Base-by-base conservation (phyloP, 2,888 invertebrate species). In the Temnothorax rugatulus region DNA sequence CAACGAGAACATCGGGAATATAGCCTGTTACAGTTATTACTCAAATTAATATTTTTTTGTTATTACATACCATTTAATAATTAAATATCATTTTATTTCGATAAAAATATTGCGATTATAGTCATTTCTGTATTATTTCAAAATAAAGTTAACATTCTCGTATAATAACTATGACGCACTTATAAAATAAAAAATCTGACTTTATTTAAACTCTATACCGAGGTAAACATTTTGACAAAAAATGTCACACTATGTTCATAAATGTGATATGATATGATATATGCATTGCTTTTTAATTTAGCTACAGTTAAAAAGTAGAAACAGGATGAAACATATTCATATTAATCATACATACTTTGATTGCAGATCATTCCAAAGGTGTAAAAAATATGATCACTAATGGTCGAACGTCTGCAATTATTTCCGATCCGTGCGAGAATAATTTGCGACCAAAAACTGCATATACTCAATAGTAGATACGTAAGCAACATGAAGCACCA, bases 301-400 rank as follows among this genome's bases (percentile, higher is more conserved):
- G 15, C 21, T 73, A 57, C 2, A 34, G 4, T 9, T 61, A 4
- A 54, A 59, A 18, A 73, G 13, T 3, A 41, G n/a, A 18, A 38
- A 25, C 13, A 68, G 1, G 8, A 47, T 34, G 4, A 38, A 15
- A 64, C 7, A n/a, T 44, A 34, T 34, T 34, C 34, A 34, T 34
- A 34, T 54, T 18, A 21, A 15, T 54, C 1, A 64, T 76, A 54
- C 77, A 79, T 77, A 89, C 92, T 86, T 84, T 92, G 92, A 29
- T 83, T 83, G 25, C 90, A 91, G 47, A 92, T 63, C 64, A 85
- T 83, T 18, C 86, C 89, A 44, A 91, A 90, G 13, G 79, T 89
- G 84, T 91, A 88, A 64, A 92, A 91, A 0, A 92, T 61, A 25
- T 90, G 88, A 38, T 91, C 92, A 3, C 34, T 1, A 7, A 84